A percentile compares a stretch with the other conserved stretches of the same genome.
phyloP scores from a whole-genome alignment of 2,888 invertebrate species.

The Andrena chrysosceles region DNA sequence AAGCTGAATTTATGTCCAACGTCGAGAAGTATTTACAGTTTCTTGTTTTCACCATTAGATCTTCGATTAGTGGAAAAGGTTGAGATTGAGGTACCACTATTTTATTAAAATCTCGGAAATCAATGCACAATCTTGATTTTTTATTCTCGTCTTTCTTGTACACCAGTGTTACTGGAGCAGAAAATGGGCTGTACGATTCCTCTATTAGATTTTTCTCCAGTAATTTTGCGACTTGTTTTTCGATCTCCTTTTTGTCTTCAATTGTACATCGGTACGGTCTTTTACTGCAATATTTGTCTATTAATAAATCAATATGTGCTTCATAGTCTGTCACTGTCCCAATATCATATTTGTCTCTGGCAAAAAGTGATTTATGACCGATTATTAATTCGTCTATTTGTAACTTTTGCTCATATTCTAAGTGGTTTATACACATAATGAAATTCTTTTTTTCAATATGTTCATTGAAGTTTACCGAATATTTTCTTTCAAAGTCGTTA shows the following conservation, averaged over 20 bases:
- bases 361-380: constrained; percentile 58
- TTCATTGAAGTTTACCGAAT: not conserved
- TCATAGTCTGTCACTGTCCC: constrained; percentile 32
- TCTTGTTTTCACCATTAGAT: not conserved
- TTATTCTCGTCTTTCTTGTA: not conserved
- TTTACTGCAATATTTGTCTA: constrained; percentile 49
- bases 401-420: constrained; percentile 9
- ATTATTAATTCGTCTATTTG: constrained; percentile 56
- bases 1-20: constrained; percentile 23
- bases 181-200: constrained; percentile 41
- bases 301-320: constrained; percentile 41
- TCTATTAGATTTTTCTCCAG: constrained; percentile 38
- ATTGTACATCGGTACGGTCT: constrained; percentile 40
- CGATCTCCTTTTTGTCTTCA: constrained; percentile 48
- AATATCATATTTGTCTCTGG: constrained; percentile 64
- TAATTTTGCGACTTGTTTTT: constrained; percentile 34
- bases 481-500: not conserved
- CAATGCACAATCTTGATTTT: not conserved
- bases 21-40: constrained; percentile 23
- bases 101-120: not conserved
- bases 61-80: too few species aligned
- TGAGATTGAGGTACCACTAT: too few species aligned
- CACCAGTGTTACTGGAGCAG: not conserved
- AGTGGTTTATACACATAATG: not conserved
- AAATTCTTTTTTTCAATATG: not conserved